Percentiles rank a stretch among this genome's conserved stretches.
Evolutionary conservation across 64 coral and sea anemone genomes (phyloP).

Genomic region (Pocillopora verrucosa): DNA sequence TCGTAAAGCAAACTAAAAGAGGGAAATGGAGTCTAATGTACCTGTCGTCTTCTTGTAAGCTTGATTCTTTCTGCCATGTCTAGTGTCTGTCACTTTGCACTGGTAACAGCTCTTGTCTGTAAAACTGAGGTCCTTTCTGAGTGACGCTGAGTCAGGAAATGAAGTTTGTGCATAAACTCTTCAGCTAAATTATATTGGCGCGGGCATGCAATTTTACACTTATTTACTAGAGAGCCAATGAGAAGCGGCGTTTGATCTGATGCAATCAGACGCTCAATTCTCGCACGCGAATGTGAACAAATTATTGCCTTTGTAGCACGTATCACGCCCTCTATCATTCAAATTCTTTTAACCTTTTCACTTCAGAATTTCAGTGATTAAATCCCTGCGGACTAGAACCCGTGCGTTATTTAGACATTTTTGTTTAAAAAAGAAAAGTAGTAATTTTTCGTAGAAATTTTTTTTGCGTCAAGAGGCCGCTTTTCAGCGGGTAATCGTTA

Average conservation of each 20-base stretch:
- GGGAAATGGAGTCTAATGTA: neutral
- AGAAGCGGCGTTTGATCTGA: neutral
- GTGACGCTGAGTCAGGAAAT: slow-evolving; percentile 19
- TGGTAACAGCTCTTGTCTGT: neutral
- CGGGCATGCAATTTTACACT: slow-evolving; percentile 5
- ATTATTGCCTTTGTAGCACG: slow-evolving; percentile 19
- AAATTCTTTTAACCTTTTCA: slow-evolving; percentile 30
- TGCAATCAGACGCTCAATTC: slow-evolving; percentile 8
- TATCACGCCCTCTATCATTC: neutral
- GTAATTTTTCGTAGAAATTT: neutral
- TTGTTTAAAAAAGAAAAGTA: neutral
- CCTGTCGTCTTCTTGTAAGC: slow-evolving; percentile 32
- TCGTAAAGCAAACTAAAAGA: neutral
- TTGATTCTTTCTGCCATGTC: slow-evolving; percentile 26
- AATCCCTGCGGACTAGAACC: neutral
- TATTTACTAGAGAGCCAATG: slow-evolving; percentile 10
- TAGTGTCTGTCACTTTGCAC: neutral
- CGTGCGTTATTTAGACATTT: neutral
- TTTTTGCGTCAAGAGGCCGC: neutral
- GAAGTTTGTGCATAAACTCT: neutral
- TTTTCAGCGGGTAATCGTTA: neutral
- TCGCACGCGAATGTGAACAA: slow-evolving; percentile 50
- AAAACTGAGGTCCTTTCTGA: neutral
- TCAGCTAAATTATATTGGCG: slow-evolving; percentile 17
- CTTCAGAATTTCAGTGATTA: slow-evolving; percentile 21